A percentile compares a stretch with the other conserved stretches of the same genome.
Conservation (phyloP, 2,888 invertebrate genomes). For the Halocaridina rubra region DNA sequence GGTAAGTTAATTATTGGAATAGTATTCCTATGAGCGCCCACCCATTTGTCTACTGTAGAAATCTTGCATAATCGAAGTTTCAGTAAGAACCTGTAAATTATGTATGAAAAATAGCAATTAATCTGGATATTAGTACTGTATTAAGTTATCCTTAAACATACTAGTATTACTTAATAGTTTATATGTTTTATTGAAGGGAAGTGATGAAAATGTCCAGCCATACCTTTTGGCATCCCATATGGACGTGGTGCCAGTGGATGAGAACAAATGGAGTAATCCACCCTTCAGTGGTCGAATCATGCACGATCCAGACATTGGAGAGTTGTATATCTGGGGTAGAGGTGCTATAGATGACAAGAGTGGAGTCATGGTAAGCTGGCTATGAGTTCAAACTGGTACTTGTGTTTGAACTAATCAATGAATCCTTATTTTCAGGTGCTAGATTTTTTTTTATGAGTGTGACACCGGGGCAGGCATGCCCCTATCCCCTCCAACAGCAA, state of each 20-base stretch:
- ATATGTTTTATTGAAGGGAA: slow-evolving; percentile 1
- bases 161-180: too few species aligned
- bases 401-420: background rate
- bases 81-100: too few species aligned
- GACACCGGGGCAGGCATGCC: too few species aligned
- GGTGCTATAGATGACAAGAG: slow-evolving; percentile 72
- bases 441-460: too few species aligned
- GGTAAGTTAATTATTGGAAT: slow-evolving; percentile 66
- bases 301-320: slow-evolving; percentile 66
- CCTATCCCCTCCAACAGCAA: too few species aligned
- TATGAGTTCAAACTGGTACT: too few species aligned
- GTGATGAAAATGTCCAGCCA: background rate
- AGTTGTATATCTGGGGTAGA: slow-evolving; percentile 70
- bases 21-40: too few species aligned
- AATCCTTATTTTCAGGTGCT: background rate
- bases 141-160: too few species aligned
- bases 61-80: too few species aligned
- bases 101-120: too few species aligned
- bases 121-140: too few species aligned
- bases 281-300: slow-evolving; percentile 70
- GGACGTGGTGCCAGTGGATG: slow-evolving; percentile 71
- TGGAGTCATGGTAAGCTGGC: slow-evolving; percentile 69
- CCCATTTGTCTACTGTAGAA: too few species aligned
- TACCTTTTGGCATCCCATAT: slow-evolving; percentile 71
- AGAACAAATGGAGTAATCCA: slow-evolving; percentile 66